Evolutionary conservation across 2,113 vertebrate species (phyloP).

Genomic region (Ranitomeya imitator): DNA sequence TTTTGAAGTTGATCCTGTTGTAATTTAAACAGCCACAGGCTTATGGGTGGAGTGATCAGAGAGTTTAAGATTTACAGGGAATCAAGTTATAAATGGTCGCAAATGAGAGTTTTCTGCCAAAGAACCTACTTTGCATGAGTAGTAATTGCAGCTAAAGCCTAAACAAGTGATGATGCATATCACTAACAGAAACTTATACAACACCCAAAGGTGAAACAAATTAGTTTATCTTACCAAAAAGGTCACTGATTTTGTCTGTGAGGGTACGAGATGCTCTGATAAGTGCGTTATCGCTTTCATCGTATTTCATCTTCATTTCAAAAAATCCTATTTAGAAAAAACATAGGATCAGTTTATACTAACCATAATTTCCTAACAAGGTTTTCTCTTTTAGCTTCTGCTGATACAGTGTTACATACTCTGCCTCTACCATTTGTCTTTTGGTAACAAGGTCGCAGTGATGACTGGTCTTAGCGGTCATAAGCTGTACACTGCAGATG

Average conservation of each 20-base stretch:
- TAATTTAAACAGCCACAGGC: too few relatives aligned
- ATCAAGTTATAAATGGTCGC: neutral
- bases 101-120: too few relatives aligned
- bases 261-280: conserved; percentile 88
- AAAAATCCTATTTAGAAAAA: conserved; percentile 84
- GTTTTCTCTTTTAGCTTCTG: too few relatives aligned
- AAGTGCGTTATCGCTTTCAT: conserved; percentile 90
- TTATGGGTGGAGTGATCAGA: too few relatives aligned
- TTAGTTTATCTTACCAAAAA: conserved; percentile 77
- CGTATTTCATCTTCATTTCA: conserved; percentile 98
- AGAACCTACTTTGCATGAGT: neutral
- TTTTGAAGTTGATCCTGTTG: too few relatives aligned
- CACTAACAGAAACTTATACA: neutral
- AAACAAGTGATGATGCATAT: neutral
- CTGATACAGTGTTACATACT: too few relatives aligned
- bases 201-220: neutral
- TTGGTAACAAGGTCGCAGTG: too few relatives aligned
- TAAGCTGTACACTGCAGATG: too few relatives aligned
- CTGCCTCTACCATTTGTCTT: too few relatives aligned
- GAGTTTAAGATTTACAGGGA: neutral
- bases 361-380: neutral
- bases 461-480: too few relatives aligned
- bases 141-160: neutral
- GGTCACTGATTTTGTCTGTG: conserved; percentile 89
- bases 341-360: neutral